phyloP scores from a whole-genome alignment of 2,888 invertebrate species.

The Drosophila recens region DNA sequence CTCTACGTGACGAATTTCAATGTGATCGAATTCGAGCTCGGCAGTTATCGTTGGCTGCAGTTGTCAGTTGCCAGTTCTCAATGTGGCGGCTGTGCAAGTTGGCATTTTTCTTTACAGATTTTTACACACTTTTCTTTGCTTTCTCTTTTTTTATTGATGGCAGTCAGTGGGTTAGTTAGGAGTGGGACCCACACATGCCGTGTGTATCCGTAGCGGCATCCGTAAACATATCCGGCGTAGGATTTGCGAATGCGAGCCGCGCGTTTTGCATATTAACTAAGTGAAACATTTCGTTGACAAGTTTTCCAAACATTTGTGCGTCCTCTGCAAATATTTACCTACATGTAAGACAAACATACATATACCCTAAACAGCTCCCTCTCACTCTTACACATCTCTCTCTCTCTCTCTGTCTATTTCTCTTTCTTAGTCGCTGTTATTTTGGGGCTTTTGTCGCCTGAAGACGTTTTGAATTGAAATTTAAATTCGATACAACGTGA shows the following conservation, averaged over 20 bases:
- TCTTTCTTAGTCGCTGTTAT: not conserved
- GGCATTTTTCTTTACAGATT: conserved; percentile 51
- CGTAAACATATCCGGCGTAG: conserved; percentile 75
- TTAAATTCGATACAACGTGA: conserved; percentile 71
- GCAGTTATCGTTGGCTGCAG: conserved; percentile 30
- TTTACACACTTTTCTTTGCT: conserved; percentile 5
- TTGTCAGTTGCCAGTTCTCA: conserved; percentile 39
- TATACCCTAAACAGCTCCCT: not conserved
- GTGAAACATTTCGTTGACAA: conserved; percentile 81
- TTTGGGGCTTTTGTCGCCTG: conserved; percentile 56
- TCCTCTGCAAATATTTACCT: conserved; percentile 78
- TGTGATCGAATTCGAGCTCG: conserved; percentile 15
- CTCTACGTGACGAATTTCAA: conserved; percentile 43
- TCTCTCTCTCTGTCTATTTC: not conserved
- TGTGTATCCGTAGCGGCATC: conserved; percentile 72
- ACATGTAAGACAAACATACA: conserved; percentile 43
- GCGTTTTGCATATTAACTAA: conserved; percentile 78
- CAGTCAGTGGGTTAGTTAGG: conserved; percentile 22
- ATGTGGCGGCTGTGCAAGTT: conserved; percentile 9
- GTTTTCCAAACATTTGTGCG: conserved; percentile 77
- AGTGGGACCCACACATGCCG: conserved; percentile 10
- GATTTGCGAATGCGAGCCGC: conserved; percentile 58
- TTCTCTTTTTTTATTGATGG: conserved; percentile 1
- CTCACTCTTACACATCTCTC: not conserved
- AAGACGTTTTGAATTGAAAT: conserved; percentile 78